Base-by-base conservation (phyloP, 2,888 invertebrate species). In the Liposcelis brunnea region DNA sequence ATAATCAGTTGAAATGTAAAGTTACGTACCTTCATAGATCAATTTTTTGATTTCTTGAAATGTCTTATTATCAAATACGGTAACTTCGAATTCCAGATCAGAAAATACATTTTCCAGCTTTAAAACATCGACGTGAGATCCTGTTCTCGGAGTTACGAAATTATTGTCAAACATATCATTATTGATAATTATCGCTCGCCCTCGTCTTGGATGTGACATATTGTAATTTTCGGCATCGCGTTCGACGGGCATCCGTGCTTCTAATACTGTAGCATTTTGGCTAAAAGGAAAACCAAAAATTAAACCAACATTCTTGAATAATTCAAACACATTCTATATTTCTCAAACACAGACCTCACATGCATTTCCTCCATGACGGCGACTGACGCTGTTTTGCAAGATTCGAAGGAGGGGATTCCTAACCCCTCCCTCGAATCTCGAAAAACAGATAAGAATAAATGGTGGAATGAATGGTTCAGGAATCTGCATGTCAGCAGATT, bases 111-210 rank as follows among this genome's bases (percentile, higher is more conserved):
- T 47, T 37, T 61, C 50, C 14, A 77, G 59, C 19, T 66, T 61
- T 21, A 64, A 59, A 2, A 71, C 66, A 59, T 78, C 78, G 38
- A 64, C 59, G 50, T 71, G 68, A 2, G 74, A 73, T 3, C 77
- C 77, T 15, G 59, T 62, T 1, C 72, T 61, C 3, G 56, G 50
- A 14, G 59, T 52, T 52, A 66, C 57, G 52, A 52, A 52, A 10
- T 45, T 49, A 11, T 51, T 52, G 0, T 66, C 59, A 55, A 75
- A 75, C 2, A 52, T 51, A 42, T 65, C 65, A 55, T 75, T 71
- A 56, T 74, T 74, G 51, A 75, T 69, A 37, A 75, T 66, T 8
- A 74, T 51, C 36, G 73, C 72, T 21, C 58, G 60, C 2, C 75
- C 75, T 19, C 72, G 61, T n/a, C 59, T 56, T 19, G 54, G 48